Conservation (phyloP, 2,888 invertebrate species). For the Phoenoteleia sp. region DNA sequence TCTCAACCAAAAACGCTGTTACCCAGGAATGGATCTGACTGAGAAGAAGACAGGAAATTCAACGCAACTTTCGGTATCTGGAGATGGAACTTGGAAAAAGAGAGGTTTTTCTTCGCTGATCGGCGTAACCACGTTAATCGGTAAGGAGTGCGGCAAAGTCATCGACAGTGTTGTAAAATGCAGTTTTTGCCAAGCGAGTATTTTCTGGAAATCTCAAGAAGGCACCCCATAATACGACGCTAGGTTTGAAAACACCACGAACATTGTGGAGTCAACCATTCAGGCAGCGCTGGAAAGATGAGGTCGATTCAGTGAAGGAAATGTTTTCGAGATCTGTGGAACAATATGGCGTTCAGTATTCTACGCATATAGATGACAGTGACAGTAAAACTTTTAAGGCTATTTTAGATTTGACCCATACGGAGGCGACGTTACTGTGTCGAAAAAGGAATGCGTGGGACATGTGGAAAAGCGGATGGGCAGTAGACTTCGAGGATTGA, state of each 20-base stretch:
- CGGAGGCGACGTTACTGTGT: conserved; percentile 19
- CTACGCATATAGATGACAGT: conserved; percentile 71
- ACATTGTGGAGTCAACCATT: background rate
- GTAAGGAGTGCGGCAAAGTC: conserved; percentile 10
- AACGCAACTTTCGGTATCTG: conserved; percentile 4
- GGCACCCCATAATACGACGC: conserved; percentile 4
- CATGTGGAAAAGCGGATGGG: conserved; percentile 35
- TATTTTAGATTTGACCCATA: conserved; percentile 50
- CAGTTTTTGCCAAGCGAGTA: conserved; percentile 22
- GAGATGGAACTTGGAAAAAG: conserved; percentile 20
- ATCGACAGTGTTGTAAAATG: conserved; percentile 20
- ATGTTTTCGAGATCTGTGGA: conserved; percentile 70
- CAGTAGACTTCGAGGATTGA: conserved; percentile 36
- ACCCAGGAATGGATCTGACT: conserved; percentile 4
- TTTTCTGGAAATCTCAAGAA: background rate
- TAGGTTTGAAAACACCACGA: background rate
- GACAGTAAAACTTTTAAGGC: conserved; percentile 68
- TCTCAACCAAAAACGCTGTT: conserved; percentile 16
- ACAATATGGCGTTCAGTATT: conserved; percentile 61
- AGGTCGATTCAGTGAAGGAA: conserved; percentile 67
- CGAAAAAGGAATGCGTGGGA: conserved; percentile 28
- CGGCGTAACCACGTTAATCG: conserved; percentile 23
- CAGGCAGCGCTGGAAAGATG: conserved; percentile 68
- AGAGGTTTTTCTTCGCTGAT: conserved; percentile 14
- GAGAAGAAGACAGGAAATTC: conserved; percentile 25